Conservation (phyloP, 1,140 invertebrate genomes). For the Drosophila repleta region DNA sequence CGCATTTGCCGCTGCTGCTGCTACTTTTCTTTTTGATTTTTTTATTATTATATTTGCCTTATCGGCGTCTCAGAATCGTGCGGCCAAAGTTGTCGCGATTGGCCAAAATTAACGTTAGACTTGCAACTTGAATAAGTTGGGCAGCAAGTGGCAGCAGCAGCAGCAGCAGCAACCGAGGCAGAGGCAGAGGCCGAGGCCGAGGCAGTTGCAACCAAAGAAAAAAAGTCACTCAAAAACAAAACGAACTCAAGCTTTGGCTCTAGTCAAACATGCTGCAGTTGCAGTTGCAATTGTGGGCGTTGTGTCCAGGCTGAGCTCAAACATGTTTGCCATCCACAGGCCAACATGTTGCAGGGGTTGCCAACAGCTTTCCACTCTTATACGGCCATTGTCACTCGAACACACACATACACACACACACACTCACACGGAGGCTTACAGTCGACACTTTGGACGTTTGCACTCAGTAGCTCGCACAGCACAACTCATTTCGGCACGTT, state of each 20-base stretch:
- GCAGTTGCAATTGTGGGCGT: conserved; percentile 51
- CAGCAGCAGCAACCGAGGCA: background rate
- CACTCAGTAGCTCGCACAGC: conserved; percentile 25
- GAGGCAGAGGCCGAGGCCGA: background rate
- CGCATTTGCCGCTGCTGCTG: conserved; percentile 17
- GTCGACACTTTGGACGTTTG: background rate
- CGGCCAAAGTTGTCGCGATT: conserved; percentile 65
- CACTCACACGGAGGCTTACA: background rate
- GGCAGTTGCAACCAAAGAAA: background rate
- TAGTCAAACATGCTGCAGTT: conserved; percentile 2
- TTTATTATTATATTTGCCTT: conserved; percentile 41
- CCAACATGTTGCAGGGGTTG: conserved; percentile 34
- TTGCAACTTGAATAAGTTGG: conserved; percentile 25
- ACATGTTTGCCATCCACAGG: conserved; percentile 32
- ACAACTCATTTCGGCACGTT: conserved; percentile 40
- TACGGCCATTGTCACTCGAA: conserved; percentile 5
- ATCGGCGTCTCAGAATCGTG: conserved; percentile 63
- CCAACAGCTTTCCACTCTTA: conserved; percentile 3
- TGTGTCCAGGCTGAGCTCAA: background rate
- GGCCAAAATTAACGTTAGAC: conserved; percentile 53
- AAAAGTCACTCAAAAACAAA: conserved; percentile 7
- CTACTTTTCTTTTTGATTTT: conserved; percentile 19
- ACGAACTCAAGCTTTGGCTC: background rate
- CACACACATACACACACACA: background rate
- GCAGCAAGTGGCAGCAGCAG: background rate